Base-by-base conservation (phyloP, 2,113 vertebrate genomes). In the Podocnemis expansa region DNA sequence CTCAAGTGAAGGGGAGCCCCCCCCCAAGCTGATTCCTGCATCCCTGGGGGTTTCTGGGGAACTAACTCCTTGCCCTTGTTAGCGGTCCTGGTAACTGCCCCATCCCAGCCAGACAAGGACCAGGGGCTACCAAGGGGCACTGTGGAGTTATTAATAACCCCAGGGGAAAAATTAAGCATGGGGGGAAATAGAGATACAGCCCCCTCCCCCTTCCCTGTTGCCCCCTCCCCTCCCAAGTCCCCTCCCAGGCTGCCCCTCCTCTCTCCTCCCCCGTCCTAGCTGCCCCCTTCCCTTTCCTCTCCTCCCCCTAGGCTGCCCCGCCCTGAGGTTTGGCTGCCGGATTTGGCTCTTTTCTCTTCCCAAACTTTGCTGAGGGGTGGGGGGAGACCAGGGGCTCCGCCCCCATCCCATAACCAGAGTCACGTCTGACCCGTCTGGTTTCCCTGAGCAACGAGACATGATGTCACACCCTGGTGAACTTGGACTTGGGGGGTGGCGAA, bases 381-480 rank as follows among this genome's bases (percentile, higher is more conserved):
- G 31, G 94, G 85, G 73, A 85, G 85, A 45, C 56, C 80, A 60
- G 75, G 81, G 27, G 67, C 83, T 84, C 76, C 29, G n/a, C 80
- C 38, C 60, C 58, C 58, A 76, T 55, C 82, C 86, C 78, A 78
- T 54, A 82, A 90, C 97, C 98, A 97, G 97, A 98, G 98, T 99
- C 99, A 98, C 98, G 98, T 99, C 98, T 97, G 91, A 97, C 98
- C 97, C 95, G 99, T 99, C 98, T 99, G 98, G 99, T 99, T 98
- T 98, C 99, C 98, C 98, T 67, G 96, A 93, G 98, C 98, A 99
- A 99, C 98, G 98, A 99, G 98, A 99, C 99, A 99, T 99, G 98
- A 99, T 98, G 98, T 99, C 98, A 99, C 98, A 98, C 98, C 96
- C 97, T 98, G 98, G 98, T 98, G 98, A 99, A 99, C 98, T 98